Percentiles rank a stretch among this genome's conserved stretches.
Conservation (phyloP, 1,140 invertebrate species). For the Heterodera schachtii region DNA sequence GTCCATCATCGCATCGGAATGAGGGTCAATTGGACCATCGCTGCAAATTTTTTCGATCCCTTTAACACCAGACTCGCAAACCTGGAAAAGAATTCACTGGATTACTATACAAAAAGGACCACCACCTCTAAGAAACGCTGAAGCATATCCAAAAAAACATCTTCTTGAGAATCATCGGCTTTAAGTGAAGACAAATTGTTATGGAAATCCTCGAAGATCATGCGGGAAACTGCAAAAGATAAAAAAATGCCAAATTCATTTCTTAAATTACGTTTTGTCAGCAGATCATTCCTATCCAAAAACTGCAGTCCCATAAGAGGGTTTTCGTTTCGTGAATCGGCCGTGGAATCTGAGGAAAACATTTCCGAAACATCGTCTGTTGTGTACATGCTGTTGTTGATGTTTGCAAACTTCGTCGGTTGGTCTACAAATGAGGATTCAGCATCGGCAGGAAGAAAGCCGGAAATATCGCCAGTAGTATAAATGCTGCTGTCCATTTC, state of each 20-base stretch:
- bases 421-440: not conserved
- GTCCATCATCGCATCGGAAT: slow-evolving; percentile 27
- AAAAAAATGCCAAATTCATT: not conserved
- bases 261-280: slow-evolving; percentile 11
- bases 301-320: slow-evolving; percentile 8
- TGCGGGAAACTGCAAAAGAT: slow-evolving; percentile 27
- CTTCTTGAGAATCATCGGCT: not conserved
- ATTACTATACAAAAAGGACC: not conserved
- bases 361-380: slow-evolving; percentile 5
- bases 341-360: not conserved
- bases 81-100: slow-evolving; percentile 24
- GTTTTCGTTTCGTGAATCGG: not conserved
- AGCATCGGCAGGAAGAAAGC: not conserved
- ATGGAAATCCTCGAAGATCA: slow-evolving; percentile 32
- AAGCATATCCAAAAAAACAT: slow-evolving; percentile 18
- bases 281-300: slow-evolving; percentile 23
- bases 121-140: slow-evolving; percentile 23
- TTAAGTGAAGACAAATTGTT: slow-evolving; percentile 4
- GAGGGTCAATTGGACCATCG: slow-evolving; percentile 26
- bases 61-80: slow-evolving; percentile 36
- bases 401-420: not conserved
- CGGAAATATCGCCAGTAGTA: not conserved
- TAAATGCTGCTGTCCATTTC: slow-evolving; percentile 20
- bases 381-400: slow-evolving; percentile 9
- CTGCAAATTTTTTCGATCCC: slow-evolving; percentile 29